Percentiles rank a stretch among this genome's conserved stretches.
These are phyloP conservation scores for Tetropium fuscum DNA, from an alignment of 2,888 invertebrate genomes.

Conservation along the genomic window DNA sequence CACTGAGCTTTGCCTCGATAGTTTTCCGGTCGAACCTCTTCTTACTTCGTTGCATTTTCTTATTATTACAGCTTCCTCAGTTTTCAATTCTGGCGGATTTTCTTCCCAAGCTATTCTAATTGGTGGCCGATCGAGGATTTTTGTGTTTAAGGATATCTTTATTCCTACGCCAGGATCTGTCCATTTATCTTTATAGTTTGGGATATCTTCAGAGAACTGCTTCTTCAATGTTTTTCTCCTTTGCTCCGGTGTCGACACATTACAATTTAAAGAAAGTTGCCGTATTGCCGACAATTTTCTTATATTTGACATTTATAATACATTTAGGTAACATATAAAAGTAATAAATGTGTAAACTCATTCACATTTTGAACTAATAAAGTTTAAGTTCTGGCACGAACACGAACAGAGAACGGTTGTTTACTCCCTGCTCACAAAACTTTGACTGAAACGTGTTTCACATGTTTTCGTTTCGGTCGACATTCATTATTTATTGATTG, in stretches of 20 bases:
- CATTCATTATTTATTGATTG: constrained; percentile 65
- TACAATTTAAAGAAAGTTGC: constrained; percentile 60
- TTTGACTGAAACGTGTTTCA: constrained; percentile 62
- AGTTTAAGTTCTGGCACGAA: constrained; percentile 26
- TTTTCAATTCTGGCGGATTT: constrained; percentile 34
- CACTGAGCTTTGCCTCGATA: constrained; percentile 53
- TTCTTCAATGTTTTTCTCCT: constrained; percentile 55
- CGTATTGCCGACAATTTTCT: constrained; percentile 59
- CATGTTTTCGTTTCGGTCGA: constrained; percentile 55
- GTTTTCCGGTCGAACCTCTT: constrained; percentile 47
- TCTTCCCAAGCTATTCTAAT: constrained; percentile 55
- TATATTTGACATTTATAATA: constrained; percentile 40
- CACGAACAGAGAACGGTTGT: constrained; percentile 42
- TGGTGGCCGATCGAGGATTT: constrained; percentile 45
- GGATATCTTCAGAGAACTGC: constrained; percentile 58
- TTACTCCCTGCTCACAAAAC: constrained; percentile 57
- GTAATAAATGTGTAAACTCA: constrained; percentile 8
- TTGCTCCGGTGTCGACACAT: constrained; percentile 45
- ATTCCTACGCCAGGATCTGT: constrained; percentile 41
- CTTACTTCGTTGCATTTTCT: constrained; percentile 58
- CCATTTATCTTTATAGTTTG: constrained; percentile 44
- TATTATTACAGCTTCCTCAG: constrained; percentile 56
- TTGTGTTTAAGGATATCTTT: constrained; percentile 48
- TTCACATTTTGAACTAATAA: constrained; percentile 13
- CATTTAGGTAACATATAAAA: neutral